Evolutionary conservation across 1,140 invertebrate genomes (phyloP), one percentile per base, ranked within the genome.

Genomic region (Sinella curviseta): DNA sequence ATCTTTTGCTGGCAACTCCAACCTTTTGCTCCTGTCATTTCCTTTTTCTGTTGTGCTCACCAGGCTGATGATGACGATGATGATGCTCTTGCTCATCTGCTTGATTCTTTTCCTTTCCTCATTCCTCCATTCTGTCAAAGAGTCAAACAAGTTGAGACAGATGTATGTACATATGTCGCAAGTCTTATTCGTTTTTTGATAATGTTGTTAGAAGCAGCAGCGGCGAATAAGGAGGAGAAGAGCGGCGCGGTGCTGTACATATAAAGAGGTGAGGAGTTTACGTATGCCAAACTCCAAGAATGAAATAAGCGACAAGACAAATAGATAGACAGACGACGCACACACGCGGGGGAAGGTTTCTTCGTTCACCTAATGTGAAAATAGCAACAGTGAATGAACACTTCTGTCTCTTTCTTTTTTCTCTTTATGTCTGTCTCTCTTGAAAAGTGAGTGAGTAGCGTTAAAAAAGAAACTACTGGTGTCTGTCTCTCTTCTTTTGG

Each of bases 391-490:
- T 70, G 65, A 70, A n/a, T 70, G 65, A 70, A 24, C 65, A 70
- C 28, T 12, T 30, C 65, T 31, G 65, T 48, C 8, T 48, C 20
- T 48, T 48, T 48, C 39, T 48, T 8, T 20, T 20, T 8, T 48
- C 39, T 48, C n/a, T n/a, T n/a, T n/a, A n/a, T n/a, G n/a, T n/a
- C n/a, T 48, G 39, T 48, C 39, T 48, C 8, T 48, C 39, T 30
- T 70, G 65, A 70, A 70, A 70, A 31, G 65, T 70, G 65, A 70
- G 65, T 70, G 65, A 70, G 65, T 70, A 70, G 65, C 65, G 65
- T 70, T 70, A 70, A 70, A 65, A 65, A 26, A 70, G 57, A 70
- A 70, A 70, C 65, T 70, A 33, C 65, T 70, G 65, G 16, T 26
- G 57, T 17, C 16, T 26, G 16, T 65, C 26, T 65, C 26, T 4